phyloP scores from a whole-genome alignment of 1,140 invertebrate species.

The Periplaneta americana region DNA sequence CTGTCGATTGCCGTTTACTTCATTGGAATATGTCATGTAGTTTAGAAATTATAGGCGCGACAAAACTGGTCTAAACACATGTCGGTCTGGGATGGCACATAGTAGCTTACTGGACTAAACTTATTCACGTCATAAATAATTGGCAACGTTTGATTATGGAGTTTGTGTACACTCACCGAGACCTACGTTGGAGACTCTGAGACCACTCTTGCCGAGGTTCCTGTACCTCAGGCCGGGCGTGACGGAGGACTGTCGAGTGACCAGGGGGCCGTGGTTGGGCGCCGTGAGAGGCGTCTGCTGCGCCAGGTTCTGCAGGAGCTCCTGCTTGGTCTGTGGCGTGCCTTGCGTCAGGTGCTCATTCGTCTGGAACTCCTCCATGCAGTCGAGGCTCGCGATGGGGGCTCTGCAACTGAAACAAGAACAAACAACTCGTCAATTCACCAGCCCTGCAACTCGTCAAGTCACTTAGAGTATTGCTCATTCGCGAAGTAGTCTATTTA shows the following conservation, averaged over 20 bases:
- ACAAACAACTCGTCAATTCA: no score
- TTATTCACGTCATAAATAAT: no score
- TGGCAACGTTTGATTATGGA: no score
- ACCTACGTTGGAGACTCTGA: constrained; percentile 87
- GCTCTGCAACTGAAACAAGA: constrained; percentile 73
- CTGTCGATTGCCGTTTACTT: no score
- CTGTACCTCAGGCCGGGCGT: constrained; percentile 78
- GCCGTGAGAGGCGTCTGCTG: constrained; percentile 16
- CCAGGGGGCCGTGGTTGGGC: constrained; percentile 31
- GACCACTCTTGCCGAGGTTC: constrained; percentile 88
- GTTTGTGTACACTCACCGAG: constrained; percentile 58
- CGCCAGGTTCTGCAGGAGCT: constrained; percentile 36
- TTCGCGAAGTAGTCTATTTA: no score
- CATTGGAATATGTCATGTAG: no score
- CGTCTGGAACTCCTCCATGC: constrained; percentile 81
- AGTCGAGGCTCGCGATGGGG: constrained; percentile 84
- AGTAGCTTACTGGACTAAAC: no score
- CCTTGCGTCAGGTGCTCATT: constrained; percentile 32
- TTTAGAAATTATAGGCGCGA: no score
- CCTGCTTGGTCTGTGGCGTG: constrained; percentile 41
- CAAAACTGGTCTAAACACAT: no score
- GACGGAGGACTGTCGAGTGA: constrained; percentile 47
- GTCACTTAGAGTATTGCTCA: no score
- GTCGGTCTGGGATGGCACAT: no score
- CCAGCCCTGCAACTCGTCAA: no score